Percentiles rank a stretch among this genome's conserved stretches.
phyloP scores from a whole-genome alignment of 2,888 invertebrate genomes.

The Temnothorax rugatulus region DNA sequence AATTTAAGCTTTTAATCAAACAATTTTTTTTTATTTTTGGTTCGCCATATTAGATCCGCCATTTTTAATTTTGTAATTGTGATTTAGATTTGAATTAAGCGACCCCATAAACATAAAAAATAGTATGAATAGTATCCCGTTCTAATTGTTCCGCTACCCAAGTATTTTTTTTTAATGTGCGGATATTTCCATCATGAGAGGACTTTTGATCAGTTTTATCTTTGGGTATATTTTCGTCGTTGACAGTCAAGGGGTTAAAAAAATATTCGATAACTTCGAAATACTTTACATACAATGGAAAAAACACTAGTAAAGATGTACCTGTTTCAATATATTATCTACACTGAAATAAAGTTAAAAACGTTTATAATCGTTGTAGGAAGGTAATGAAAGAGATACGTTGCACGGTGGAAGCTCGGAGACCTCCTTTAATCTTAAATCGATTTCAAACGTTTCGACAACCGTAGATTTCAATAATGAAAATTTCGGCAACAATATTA shows the following conservation, averaged over 20 bases:
- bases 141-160: too few relatives aligned
- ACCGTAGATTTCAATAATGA: conserved; percentile 17
- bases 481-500: conserved; percentile 85
- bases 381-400: conserved; percentile 51
- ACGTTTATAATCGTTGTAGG: conserved; percentile 52
- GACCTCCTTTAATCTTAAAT: conserved; percentile 72
- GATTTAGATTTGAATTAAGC: too few relatives aligned
- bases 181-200: too few relatives aligned
- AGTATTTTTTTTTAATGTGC: too few relatives aligned
- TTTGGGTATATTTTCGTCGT: too few relatives aligned
- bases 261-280: background rate
- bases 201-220: too few relatives aligned
- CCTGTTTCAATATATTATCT: background rate
- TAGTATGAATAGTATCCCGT: too few relatives aligned
- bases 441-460: conserved; percentile 57
- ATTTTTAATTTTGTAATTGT: too few relatives aligned
- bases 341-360: background rate
- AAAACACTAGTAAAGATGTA: background rate
- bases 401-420: conserved; percentile 57
- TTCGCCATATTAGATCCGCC: too few relatives aligned
- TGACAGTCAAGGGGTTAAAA: background rate
- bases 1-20: too few relatives aligned
- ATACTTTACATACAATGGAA: background rate
- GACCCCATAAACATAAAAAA: too few relatives aligned
- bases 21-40: too few relatives aligned